Evolutionary conservation across 2,113 vertebrate species (phyloP).

Genomic region (Halcyon senegalensis): DNA sequence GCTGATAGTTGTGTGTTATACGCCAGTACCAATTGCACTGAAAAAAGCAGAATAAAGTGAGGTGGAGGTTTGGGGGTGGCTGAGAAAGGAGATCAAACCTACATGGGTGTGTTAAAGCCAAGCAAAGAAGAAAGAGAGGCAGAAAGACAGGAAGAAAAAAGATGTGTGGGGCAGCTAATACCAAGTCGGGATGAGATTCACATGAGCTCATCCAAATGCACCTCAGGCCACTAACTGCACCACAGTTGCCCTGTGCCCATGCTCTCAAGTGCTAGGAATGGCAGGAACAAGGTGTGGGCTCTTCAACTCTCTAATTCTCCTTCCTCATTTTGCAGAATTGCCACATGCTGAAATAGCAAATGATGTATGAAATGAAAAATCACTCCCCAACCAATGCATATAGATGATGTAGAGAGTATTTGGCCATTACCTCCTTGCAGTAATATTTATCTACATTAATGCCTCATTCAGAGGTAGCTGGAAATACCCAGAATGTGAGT

Average conservation of each 20-base stretch:
- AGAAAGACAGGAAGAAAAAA: not conserved
- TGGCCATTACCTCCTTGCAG: constrained; percentile 44
- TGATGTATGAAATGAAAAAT: constrained; percentile 71
- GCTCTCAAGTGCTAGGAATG: not conserved
- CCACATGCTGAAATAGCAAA: constrained; percentile 60
- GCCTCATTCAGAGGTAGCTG: constrained; percentile 30
- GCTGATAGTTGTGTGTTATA: not conserved
- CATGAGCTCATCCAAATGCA: not conserved
- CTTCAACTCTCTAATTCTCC: constrained; percentile 21
- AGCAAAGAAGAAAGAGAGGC: not conserved
- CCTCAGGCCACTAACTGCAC: not conserved
- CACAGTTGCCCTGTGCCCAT: not conserved
- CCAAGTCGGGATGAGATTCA: not conserved
- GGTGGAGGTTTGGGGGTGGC: not conserved
- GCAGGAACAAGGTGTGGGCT: constrained; percentile 35
- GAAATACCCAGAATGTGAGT: constrained; percentile 16
- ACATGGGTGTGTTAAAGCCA: not conserved
- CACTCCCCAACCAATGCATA: constrained; percentile 38
- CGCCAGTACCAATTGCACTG: not conserved
- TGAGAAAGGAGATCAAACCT: not conserved
- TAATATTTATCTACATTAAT: constrained; percentile 66
- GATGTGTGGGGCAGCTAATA: not conserved
- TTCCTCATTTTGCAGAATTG: constrained; percentile 57
- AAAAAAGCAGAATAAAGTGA: not conserved
- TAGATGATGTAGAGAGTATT: constrained; percentile 49